Percentiles rank a stretch among this genome's conserved stretches.
phyloP scores from a whole-genome alignment of 2,113 vertebrate species.

The Paramormyrops kingsleyae region DNA sequence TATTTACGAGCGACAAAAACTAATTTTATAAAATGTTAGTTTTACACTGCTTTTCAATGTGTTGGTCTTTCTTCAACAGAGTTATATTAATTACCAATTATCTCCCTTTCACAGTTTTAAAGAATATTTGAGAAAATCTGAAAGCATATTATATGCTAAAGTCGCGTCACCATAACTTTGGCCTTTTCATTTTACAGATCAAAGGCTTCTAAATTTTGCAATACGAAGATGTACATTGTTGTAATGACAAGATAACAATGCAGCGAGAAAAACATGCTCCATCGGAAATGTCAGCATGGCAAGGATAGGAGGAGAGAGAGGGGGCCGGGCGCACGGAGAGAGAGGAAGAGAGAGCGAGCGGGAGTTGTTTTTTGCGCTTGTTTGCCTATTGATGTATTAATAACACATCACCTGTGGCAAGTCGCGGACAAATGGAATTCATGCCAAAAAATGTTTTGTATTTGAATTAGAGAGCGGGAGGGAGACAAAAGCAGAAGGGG shows the following conservation, averaged over 20 bases:
- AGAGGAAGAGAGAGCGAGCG: constrained; percentile 2
- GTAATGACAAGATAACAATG: constrained; percentile 75
- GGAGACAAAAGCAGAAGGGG: not conserved
- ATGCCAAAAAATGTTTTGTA: not conserved
- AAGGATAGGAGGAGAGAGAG: constrained; percentile 28
- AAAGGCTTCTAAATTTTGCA: constrained; percentile 74
- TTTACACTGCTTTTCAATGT: not conserved
- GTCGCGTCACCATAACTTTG: constrained; percentile 74
- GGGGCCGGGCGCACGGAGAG: not conserved
- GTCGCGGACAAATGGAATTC: not conserved
- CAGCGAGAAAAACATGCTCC: constrained; percentile 70
- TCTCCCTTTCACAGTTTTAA: constrained; percentile 38
- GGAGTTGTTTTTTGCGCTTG: not conserved
- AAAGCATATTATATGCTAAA: constrained; percentile 58
- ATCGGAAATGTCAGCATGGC: constrained; percentile 77
- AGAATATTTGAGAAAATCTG: constrained; percentile 40
- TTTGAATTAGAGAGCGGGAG: not conserved
- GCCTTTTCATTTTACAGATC: constrained; percentile 86
- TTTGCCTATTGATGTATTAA: constrained; percentile 12
- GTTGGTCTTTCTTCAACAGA: not conserved
- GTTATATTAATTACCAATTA: constrained; percentile 40
- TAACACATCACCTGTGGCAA: constrained; percentile 10
- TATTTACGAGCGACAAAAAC: not conserved
- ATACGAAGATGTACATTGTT: constrained; percentile 80
- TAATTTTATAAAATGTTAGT: not conserved